Base-by-base conservation (phyloP, 2,797 vertebrate genomes). In the Pseudotriccus pelzelni region DNA sequence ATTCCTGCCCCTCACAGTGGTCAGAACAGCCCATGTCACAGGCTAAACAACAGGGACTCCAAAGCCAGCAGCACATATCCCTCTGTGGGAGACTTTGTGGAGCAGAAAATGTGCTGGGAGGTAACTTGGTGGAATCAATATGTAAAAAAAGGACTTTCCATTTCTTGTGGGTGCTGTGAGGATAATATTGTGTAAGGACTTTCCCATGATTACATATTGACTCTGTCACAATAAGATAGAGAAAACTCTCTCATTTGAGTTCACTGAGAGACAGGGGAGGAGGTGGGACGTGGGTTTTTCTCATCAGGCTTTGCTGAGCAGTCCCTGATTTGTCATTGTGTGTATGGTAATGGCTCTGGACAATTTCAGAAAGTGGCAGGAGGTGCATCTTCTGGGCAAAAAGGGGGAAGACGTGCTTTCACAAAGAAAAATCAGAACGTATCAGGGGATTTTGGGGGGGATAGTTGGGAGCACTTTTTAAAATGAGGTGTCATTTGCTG, bases 51-150 rank as follows among this genome's bases (percentile, higher is more conserved):
- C 7, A 1, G 55, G 58, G 30, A 7, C 36, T 64, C 74, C 64
- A 32, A 41, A 60, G 23, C 18, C 44, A 43, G 39, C 28, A 47
- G 37, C 3, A 17, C 39, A 28, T 9, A 13, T 18, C 10, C 36
- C 62, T 32, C 12, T 9, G 16, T 14, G 27, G 67, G 39, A 46
- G 53, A 21, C 6, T 10, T 10, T 16, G 28, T 23, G 58, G 58
- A 39, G 58, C 49, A 72, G 19, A 20, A 46, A 49, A 34, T 21
- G 66, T 17, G 21, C 37, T 79, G 25, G 30, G 32, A n/a, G 21
- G 36, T 32, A 46, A 79, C 0, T 0, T 9, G 28, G 8, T 7
- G 23, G 30, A 72, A 47, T 30, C 23, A 49, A 4, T 10, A 9
- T 6, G 21, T 46, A n/a, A 27, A 58, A 87, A 89, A 60, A 60